Evolutionary conservation across 2,888 invertebrate genomes (phyloP).

Genomic region (Tachina grossa): DNA sequence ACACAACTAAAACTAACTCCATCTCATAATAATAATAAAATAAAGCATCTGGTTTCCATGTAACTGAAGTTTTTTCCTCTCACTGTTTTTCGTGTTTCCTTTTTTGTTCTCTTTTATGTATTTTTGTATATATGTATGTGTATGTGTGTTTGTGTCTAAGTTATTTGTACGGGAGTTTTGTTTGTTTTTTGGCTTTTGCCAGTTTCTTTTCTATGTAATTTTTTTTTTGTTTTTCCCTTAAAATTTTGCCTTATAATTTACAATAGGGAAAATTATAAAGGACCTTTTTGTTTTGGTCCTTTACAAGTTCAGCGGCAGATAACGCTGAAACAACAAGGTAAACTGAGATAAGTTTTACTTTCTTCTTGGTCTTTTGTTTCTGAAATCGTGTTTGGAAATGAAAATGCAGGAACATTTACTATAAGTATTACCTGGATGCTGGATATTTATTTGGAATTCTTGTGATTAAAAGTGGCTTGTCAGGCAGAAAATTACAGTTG

Average conservation of each 20-base stretch:
- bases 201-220: not conserved
- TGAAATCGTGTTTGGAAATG: not conserved
- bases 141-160: not conserved
- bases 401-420: not conserved
- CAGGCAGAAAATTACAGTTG: not conserved
- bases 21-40: conserved; percentile 55
- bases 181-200: conserved; percentile 12
- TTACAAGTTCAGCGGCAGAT: not conserved
- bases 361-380: not conserved
- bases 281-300: not conserved
- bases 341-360: not conserved
- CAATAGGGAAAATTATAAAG: not conserved
- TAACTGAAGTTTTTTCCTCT: conserved; percentile 44
- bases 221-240: not conserved
- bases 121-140: not conserved
- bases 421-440: not conserved
- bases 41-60: conserved; percentile 68
- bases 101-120: conserved; percentile 8
- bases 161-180: conserved; percentile 2
- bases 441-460: not conserved
- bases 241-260: not conserved
- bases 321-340: not conserved
- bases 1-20: conserved; percentile 45
- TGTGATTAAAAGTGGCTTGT: not conserved
- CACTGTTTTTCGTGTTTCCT: conserved; percentile 11